Conservation (phyloP, 2,797 vertebrate species). For the Diceros bicornis region DNA sequence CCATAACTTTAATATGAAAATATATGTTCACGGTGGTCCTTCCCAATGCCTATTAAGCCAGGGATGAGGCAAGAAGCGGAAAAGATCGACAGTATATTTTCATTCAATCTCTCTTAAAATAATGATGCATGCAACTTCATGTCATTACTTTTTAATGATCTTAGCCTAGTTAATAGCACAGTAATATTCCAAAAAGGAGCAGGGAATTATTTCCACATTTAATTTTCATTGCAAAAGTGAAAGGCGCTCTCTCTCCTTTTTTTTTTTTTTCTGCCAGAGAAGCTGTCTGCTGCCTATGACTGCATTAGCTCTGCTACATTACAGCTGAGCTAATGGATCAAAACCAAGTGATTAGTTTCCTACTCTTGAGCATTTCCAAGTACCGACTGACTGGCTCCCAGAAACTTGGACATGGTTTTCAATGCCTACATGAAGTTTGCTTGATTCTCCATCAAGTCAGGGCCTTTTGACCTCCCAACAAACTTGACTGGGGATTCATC, state of each 20-base stretch:
- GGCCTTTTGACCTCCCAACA: neutral
- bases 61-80: conserved; percentile 83
- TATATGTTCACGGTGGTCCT: conserved; percentile 58
- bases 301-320: conserved; percentile 89
- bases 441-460: neutral
- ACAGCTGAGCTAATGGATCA: conserved; percentile 88
- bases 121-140: conserved; percentile 89
- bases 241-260: conserved; percentile 75
- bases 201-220: conserved; percentile 89
- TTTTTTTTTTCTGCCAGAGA: conserved; percentile 73
- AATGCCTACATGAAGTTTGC: neutral
- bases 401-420: neutral
- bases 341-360: conserved; percentile 84
- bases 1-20: conserved; percentile 82
- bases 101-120: conserved; percentile 89
- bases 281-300: conserved; percentile 84
- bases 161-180: conserved; percentile 90
- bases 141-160: conserved; percentile 90
- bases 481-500: neutral
- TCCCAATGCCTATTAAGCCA: conserved; percentile 83
- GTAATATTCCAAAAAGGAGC: conserved; percentile 90
- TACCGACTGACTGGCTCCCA: neutral
- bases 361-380: conserved; percentile 75
- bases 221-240: conserved; percentile 88
- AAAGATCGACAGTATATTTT: conserved; percentile 87